These are phyloP conservation scores for Idaea dimidiata DNA, from an alignment of 2,888 invertebrate species.

Conservation along the genomic window DNA sequence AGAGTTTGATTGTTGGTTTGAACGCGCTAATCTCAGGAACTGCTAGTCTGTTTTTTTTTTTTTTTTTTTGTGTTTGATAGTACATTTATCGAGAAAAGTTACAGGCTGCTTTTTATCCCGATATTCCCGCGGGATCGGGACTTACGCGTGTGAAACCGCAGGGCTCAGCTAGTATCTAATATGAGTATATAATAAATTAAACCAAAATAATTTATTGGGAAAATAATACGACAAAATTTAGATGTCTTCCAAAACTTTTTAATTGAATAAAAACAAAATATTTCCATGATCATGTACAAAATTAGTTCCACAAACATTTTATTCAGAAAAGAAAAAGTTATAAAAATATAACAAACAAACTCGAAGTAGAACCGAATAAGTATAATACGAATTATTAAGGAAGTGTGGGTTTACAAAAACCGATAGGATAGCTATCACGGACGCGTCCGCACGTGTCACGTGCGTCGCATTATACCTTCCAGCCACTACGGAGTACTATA, in stretches of 20 bases:
- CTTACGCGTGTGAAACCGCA: too few species aligned
- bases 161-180: too few species aligned
- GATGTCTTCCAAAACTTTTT: background rate
- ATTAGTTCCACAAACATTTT: background rate
- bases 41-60: too few species aligned
- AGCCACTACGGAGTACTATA: conserved; percentile 61
- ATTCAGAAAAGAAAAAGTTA: background rate
- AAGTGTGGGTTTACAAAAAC: background rate
- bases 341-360: background rate
- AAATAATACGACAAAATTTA: background rate
- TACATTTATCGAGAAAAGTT: too few species aligned
- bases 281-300: background rate
- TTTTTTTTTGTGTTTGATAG: too few species aligned
- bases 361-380: background rate
- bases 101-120: too few species aligned
- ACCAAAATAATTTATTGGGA: background rate
- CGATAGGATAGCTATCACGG: conserved; percentile 23
- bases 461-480: conserved; percentile 55
- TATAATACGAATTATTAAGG: background rate
- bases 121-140: too few species aligned
- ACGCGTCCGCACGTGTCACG: conserved; percentile 37
- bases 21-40: too few species aligned
- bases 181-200: background rate
- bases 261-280: background rate
- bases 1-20: too few species aligned